A percentile compares a stretch with the other conserved stretches of the same genome.
Evolutionary conservation across 2,113 vertebrate species (phyloP).

Genomic region (Bubo blakistoni): DNA sequence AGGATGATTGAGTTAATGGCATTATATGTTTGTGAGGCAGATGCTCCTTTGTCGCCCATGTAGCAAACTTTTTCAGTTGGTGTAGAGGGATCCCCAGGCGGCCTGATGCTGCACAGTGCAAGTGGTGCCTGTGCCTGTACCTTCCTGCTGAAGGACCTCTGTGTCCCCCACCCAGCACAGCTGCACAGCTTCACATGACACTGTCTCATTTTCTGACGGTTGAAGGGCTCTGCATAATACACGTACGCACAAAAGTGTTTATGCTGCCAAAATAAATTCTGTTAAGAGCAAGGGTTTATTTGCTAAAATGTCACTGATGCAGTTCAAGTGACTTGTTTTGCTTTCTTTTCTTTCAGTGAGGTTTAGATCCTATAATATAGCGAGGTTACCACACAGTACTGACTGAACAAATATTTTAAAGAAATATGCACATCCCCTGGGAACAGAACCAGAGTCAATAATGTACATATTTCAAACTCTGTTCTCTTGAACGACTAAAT

Average conservation of each 20-base stretch:
- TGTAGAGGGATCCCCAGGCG: not conserved
- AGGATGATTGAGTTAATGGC: not conserved
- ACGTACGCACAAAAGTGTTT: conserved; percentile 73
- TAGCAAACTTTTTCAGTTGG: not conserved
- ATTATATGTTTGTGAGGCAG: conserved; percentile 43
- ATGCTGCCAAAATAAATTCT: conserved; percentile 76
- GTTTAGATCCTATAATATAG: conserved; percentile 57
- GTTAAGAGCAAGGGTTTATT: conserved; percentile 73
- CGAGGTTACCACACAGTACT: conserved; percentile 60
- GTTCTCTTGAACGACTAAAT: conserved; percentile 11
- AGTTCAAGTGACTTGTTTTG: conserved; percentile 64
- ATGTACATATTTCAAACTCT: conserved; percentile 50
- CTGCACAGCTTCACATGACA: conserved; percentile 77
- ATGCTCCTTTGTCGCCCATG: not conserved
- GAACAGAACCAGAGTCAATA: conserved; percentile 64
- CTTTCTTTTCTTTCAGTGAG: conserved; percentile 63
- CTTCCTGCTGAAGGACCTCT: conserved; percentile 57
- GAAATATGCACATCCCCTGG: conserved; percentile 63
- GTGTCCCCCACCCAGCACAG: conserved; percentile 67
- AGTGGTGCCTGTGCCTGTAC: not conserved
- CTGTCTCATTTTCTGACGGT: conserved; percentile 68
- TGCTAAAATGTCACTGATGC: conserved; percentile 73
- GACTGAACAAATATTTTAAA: conserved; percentile 72
- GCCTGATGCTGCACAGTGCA: not conserved
- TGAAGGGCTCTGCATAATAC: conserved; percentile 68